phyloP scores from a whole-genome alignment of 1,140 invertebrate genomes.

The Brachionus rotundiformis region DNA sequence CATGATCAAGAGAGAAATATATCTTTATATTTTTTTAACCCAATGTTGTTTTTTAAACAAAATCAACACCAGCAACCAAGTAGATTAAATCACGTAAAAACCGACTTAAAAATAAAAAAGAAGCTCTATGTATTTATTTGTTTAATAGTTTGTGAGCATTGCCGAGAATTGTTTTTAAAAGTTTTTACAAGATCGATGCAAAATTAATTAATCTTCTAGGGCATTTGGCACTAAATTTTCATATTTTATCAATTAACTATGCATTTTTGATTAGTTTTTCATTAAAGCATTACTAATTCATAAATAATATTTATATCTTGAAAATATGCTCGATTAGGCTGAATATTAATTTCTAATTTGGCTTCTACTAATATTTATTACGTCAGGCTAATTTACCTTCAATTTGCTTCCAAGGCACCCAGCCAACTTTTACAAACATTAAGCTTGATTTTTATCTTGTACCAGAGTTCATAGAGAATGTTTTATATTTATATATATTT shows the following conservation, averaged over 20 bases:
- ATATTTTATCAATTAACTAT: slow-evolving; percentile 12
- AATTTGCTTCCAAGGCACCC: background rate
- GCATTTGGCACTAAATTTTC: slow-evolving; percentile 6
- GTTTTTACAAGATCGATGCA: slow-evolving; percentile 7
- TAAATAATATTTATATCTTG: background rate
- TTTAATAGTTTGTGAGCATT: background rate
- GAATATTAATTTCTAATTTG: background rate
- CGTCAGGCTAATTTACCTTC: background rate
- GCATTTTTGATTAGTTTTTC: background rate
- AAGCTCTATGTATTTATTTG: background rate
- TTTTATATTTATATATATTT: too few species aligned
- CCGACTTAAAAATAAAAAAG: background rate
- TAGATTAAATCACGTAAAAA: slow-evolving; percentile 4
- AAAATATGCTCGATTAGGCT: slow-evolving; percentile 4
- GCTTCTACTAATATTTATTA: background rate
- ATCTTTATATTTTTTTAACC: background rate
- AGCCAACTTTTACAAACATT: background rate
- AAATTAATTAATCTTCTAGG: slow-evolving; percentile 9
- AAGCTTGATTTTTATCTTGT: background rate
- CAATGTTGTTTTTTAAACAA: background rate
- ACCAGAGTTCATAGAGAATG: background rate
- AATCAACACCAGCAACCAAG: background rate
- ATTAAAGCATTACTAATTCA: background rate
- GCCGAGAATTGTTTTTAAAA: background rate
- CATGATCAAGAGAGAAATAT: background rate